A percentile compares a stretch with the other conserved stretches of the same genome.
These are phyloP conservation scores for Xylocampa areola DNA, from an alignment of 2,888 invertebrate species.

Conservation along the genomic window DNA sequence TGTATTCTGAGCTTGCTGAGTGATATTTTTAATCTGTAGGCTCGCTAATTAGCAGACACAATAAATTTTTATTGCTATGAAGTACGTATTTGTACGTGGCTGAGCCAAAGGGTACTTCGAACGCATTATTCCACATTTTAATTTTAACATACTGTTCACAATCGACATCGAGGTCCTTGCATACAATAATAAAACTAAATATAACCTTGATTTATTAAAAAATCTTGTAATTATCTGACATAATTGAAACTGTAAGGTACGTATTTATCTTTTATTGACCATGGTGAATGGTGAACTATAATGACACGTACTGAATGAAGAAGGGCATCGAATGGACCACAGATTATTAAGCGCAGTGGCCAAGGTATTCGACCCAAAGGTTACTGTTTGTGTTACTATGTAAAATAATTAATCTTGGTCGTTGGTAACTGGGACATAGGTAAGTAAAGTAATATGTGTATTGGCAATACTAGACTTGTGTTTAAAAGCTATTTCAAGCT, in stretches of 20 bases:
- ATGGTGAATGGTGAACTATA: slow-evolving; percentile 10
- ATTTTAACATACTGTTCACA: no score
- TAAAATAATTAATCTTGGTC: slow-evolving; percentile 9
- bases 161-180: no score
- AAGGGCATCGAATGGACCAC: slow-evolving; percentile 5
- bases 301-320: slow-evolving; percentile 2
- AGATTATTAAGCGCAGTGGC: slow-evolving; percentile 8
- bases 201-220: no score
- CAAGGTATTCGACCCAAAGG: slow-evolving; percentile 24
- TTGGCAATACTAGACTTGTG: not conserved
- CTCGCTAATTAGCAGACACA: no score
- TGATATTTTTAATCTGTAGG: no score
- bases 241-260: not conserved
- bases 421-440: slow-evolving; percentile 10
- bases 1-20: no score
- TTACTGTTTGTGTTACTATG: slow-evolving; percentile 17
- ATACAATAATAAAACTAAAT: no score
- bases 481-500: not conserved
- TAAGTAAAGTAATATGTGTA: not conserved
- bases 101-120: no score
- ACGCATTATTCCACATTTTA: no score
- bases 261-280: not conserved
- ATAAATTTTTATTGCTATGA: no score
- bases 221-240: no score
- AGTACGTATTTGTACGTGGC: no score